Evolutionary conservation across 2,797 vertebrate genomes (phyloP), one percentile per base, ranked within the genome.

Genomic region (Jordanella pulchra): DNA sequence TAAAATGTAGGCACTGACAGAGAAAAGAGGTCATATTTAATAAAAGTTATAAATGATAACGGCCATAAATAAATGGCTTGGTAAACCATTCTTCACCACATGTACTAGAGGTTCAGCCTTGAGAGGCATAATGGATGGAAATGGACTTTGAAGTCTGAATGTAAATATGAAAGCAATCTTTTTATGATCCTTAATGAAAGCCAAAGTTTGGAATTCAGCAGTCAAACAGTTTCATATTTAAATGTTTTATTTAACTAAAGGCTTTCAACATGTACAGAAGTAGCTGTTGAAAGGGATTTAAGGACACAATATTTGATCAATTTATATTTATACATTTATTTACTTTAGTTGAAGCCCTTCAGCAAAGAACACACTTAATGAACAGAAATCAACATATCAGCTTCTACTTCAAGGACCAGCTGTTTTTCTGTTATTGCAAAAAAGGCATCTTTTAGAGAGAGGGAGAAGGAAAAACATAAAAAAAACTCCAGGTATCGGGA

Each of bases 11-110:
- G 44, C 44, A 60, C 71, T 32, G 71, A 73, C 47, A 44, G 44
- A 53, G 63, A 53, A 60, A 55, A 60, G 82, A 81, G 76, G 79
- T 77, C 66, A 48, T 61, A 2, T 58, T 53, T 70, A 65, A 54
- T 75, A 30, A 55, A 66, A 54, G 69, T 66, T 72, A 65, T 72
- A 68, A 68, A 81, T 79, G 69, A 70, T 48, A 25, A 18, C 45
- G 69, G 60, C 44, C 69, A 23, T 67, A 63, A 74, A 73, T 77
- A 54, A 75, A 74, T 58, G 32, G 39, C 47, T 54, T 32, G n/a
- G 27, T 35, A 30, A 48, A 56, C 64, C 30, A n/a, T 50, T 45
- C 32, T 71, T 71, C 23, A 67, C 47, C 48, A 67, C 54, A 18
- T 42, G 56, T 75, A 50, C 79, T 71, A 28, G n/a, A 25, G 66